Base-by-base conservation (phyloP, 1,140 invertebrate species). In the Polypedilum vanderplanki region DNA sequence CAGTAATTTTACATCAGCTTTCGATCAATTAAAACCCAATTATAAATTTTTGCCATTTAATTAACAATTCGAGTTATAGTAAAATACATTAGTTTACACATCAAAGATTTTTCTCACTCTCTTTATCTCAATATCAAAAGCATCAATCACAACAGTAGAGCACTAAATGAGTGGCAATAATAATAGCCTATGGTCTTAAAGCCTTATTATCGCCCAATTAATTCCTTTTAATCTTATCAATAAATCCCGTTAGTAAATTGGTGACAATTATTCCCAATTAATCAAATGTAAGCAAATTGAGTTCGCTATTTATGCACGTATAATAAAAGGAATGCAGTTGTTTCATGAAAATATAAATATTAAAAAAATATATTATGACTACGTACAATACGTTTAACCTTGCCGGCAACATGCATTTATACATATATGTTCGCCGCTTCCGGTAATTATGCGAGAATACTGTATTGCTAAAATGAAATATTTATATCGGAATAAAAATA, bases 301-400 rank as follows among this genome's bases (percentile, higher is more conserved):
- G 24, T 33, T 33, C 5, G 5, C 24, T 33, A n/a, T 57, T 57
- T n/a, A 57, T 57, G 12, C 46, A 57, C 46, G 12, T 57, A 57
- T 15, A 33, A 33, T 33, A 33, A 33, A 33, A 33, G 46, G 12
- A 57, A 57, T 57, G 46, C 46, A 57, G 46, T 57, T 57, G n/a
- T 57, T 57, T n/a, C 46, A 57, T 57, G 4, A 4, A 57, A 57
- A 57, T 57, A 57, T 33, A 33, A 33, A 57, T 57, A n/a, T 57
- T n/a, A 57, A 12, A 57, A n/a, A 57, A 5, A 5, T 33, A 33
- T 57, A 12, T n/a, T 57, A n/a, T 57, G 46, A 12, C 12, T 57
- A 57, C n/a, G 46, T n/a, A 57, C 12, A 15, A 57, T 15, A 57
- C 15, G 46, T 12, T 57, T 70, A 70, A 70, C 65, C 65, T 70